phyloP scores from a whole-genome alignment of 2,888 invertebrate species.

The Hirudinaria manillensis region DNA sequence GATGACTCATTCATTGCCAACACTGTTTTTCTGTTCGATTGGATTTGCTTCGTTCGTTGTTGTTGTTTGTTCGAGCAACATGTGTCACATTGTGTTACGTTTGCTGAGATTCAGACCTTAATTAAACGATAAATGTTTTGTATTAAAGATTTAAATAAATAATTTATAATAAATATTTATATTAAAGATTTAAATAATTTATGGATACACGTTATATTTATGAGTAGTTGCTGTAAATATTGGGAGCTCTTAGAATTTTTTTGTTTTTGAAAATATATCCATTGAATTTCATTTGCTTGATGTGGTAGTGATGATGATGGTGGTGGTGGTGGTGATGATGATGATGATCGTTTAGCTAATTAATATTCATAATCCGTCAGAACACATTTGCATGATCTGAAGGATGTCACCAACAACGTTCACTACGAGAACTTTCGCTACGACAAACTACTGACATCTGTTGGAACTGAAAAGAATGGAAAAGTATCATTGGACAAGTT shows the following conservation, averaged over 20 bases:
- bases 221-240: too few relatives aligned
- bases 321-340: neutral
- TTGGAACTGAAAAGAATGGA: slow-evolving; percentile 41
- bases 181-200: too few relatives aligned
- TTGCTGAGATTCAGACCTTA: too few relatives aligned
- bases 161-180: neutral
- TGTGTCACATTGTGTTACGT: too few relatives aligned
- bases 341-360: neutral
- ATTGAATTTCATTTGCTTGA: too few relatives aligned
- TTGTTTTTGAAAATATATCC: too few relatives aligned
- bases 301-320: neutral
- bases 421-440: slow-evolving; percentile 94
- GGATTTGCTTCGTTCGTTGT: neutral
- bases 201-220: too few relatives aligned
- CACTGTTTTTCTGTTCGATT: neutral
- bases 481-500: slow-evolving; percentile 23
- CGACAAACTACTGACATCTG: slow-evolving; percentile 44
- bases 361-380: slow-evolving; percentile 54
- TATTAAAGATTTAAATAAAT: neutral
- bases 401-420: slow-evolving; percentile 97
- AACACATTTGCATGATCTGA: slow-evolving; percentile 91
- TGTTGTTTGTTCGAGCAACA: too few relatives aligned
- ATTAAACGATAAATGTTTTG: too few relatives aligned
- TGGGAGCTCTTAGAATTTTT: too few relatives aligned
- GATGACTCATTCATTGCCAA: slow-evolving; percentile 6